Conservation (phyloP, 2,797 vertebrate species). For the Anomalospiza imberbis region DNA sequence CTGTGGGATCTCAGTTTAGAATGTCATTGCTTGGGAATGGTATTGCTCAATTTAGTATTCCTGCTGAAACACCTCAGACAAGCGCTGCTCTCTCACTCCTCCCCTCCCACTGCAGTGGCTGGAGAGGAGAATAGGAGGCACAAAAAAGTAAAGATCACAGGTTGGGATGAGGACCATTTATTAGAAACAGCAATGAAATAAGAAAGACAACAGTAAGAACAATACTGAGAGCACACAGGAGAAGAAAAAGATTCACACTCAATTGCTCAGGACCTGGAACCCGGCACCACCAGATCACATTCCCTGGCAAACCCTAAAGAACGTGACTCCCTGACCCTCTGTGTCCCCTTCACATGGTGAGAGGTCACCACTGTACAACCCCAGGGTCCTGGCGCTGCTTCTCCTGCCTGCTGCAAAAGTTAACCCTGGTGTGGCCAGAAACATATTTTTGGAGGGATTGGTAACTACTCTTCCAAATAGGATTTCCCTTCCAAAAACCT, state of each 20-base stretch:
- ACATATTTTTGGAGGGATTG: background rate
- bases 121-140: background rate
- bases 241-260: rapidly evolving
- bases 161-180: background rate
- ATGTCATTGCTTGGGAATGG: background rate
- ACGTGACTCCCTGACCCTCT: rapidly evolving
- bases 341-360: rapidly evolving
- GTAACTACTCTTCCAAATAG: background rate
- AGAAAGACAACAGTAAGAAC: background rate
- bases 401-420: background rate
- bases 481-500: background rate
- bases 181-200: background rate
- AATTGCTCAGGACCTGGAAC: rapidly evolving
- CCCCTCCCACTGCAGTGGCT: rapidly evolving
- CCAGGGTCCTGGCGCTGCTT: rapidly evolving
- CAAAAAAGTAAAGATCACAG: background rate
- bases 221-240: background rate
- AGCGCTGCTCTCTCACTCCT: rapidly evolving
- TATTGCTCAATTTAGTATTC: background rate
- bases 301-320: background rate
- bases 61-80: background rate
- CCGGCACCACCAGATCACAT: rapidly evolving
- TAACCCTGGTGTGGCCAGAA: background rate
- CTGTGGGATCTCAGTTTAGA: background rate
- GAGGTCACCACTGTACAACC: rapidly evolving